Conservation (phyloP, 2,797 vertebrate genomes). For the Neosilurus hyrtlii region DNA sequence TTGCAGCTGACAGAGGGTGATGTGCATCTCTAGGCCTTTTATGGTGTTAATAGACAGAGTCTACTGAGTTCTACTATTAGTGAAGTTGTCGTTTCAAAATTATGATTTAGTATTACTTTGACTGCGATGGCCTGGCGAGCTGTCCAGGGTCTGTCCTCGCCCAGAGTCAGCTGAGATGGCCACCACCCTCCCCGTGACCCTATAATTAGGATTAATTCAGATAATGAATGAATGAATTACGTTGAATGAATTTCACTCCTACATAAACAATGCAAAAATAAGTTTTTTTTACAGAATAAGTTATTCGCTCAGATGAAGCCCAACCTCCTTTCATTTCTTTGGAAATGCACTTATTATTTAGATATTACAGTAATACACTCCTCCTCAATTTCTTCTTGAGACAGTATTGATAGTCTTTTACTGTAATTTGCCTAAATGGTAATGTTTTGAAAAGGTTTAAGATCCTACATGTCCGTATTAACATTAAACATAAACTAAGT, state of each 20-base stretch:
- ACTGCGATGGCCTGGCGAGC: not conserved
- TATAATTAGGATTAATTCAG: too few species aligned
- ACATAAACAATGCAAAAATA: not conserved
- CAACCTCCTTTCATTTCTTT: not conserved
- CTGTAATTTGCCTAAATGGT: too few species aligned
- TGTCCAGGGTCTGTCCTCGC: too few species aligned
- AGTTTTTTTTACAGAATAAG: not conserved
- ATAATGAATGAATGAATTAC: not conserved
- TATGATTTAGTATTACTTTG: not conserved
- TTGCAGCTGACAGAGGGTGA: not conserved
- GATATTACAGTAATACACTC: conserved; percentile 28
- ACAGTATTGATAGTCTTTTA: not conserved
- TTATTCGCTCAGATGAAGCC: not conserved
- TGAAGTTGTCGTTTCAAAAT: not conserved
- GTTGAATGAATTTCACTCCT: not conserved
- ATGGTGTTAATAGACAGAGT: conserved; percentile 6
- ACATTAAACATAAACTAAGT: not conserved
- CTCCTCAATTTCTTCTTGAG: not conserved
- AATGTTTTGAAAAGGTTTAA: not conserved
- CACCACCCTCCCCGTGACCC: too few species aligned
- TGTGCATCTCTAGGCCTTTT: not conserved
- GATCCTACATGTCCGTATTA: not conserved
- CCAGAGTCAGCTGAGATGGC: too few species aligned
- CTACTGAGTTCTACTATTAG: not conserved
- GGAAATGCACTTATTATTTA: not conserved